A percentile compares a stretch with the other conserved stretches of the same genome.
These are phyloP conservation scores for Lophura nycthemera DNA, from an alignment of 2,113 vertebrate species.

Conservation along the genomic window DNA sequence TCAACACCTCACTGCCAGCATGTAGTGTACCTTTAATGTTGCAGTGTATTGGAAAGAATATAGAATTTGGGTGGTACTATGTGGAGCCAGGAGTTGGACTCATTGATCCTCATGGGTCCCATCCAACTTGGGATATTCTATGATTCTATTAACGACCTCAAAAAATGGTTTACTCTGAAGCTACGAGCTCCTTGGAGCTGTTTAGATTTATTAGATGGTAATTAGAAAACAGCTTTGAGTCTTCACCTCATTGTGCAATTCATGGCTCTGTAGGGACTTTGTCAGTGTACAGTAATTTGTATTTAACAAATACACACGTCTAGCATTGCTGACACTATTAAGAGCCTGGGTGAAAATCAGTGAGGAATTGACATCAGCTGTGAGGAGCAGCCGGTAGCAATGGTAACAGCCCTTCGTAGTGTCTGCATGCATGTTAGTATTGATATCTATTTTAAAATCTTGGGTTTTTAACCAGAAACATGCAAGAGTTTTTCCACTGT, in stretches of 20 bases:
- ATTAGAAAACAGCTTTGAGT: neutral
- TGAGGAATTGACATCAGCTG: neutral
- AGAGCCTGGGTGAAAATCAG: neutral
- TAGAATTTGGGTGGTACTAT: too few relatives aligned
- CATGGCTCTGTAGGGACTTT: neutral
- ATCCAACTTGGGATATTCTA: too few relatives aligned
- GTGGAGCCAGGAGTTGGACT: too few relatives aligned
- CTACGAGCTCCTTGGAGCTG: neutral
- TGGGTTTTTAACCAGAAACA: neutral
- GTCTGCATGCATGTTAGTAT: accelerated
- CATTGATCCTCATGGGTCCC: too few relatives aligned
- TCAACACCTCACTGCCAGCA: neutral
- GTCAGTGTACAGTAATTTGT: neutral
- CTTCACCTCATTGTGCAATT: neutral
- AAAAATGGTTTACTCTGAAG: neutral
- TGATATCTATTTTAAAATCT: accelerated
- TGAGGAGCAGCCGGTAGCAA: too few relatives aligned
- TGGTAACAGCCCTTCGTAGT: neutral
- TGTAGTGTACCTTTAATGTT: neutral
- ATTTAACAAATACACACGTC: neutral
- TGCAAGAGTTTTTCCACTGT: neutral
- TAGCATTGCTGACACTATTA: neutral
- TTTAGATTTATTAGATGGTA: neutral
- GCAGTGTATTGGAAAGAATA: neutral
- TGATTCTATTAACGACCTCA: too few relatives aligned